Evolutionary conservation across 2,797 vertebrate genomes (phyloP).

Genomic region (Capromys pilorides): DNA sequence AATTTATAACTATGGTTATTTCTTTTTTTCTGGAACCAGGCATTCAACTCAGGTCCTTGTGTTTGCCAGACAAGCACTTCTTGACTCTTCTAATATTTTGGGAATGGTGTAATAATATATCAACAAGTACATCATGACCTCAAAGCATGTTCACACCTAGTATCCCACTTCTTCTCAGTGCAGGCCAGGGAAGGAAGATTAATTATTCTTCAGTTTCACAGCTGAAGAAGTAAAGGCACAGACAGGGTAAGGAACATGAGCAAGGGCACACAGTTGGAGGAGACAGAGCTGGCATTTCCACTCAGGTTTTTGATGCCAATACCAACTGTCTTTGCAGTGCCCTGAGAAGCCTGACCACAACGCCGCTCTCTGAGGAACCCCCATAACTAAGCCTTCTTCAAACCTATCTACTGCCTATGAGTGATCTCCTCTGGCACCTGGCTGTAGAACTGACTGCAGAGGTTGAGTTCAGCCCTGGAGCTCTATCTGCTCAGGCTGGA

Average conservation of each 20-base stretch:
- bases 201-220: background rate
- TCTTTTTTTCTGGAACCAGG: too few species aligned
- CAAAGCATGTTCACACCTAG: background rate
- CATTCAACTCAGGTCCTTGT: too few species aligned
- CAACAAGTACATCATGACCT: background rate
- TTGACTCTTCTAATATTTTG: background rate
- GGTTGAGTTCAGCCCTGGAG: background rate
- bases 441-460: background rate
- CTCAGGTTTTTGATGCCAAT: background rate
- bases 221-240: background rate
- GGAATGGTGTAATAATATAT: background rate
- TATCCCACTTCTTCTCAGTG: background rate
- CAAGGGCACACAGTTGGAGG: background rate
- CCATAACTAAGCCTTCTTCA: background rate
- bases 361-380: background rate
- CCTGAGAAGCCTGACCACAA: background rate
- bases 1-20: too few species aligned
- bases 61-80: background rate
- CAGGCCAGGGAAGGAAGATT: background rate
- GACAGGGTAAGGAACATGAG: background rate
- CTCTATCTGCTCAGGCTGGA: background rate
- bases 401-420: background rate
- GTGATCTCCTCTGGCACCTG: fast-evolving
- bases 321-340: background rate
- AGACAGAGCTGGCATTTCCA: background rate